Conservation (phyloP, 2,113 vertebrate species). For the Paraplagusia blochii region DNA sequence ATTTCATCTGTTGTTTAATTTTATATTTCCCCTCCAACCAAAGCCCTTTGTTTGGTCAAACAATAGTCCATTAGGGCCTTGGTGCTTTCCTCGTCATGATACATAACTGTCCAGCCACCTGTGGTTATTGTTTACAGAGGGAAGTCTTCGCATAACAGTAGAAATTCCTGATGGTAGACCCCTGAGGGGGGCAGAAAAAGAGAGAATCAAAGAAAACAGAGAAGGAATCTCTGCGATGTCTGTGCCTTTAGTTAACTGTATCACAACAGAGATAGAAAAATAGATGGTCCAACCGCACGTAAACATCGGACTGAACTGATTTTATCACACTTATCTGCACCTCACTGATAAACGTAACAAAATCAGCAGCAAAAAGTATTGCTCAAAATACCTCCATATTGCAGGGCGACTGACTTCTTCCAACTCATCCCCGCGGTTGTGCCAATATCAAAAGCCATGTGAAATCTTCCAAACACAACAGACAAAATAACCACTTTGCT, state of each 20-base stretch:
- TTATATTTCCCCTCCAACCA: background rate
- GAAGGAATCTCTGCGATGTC: conserved; percentile 51
- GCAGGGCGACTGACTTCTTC: background rate
- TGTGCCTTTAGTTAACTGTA: conserved; percentile 26
- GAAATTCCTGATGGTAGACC: conserved; percentile 48
- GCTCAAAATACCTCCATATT: background rate
- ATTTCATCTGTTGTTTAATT: conserved; percentile 2
- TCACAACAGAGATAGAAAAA: conserved; percentile 6
- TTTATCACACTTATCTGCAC: background rate
- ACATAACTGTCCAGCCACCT: conserved; percentile 49
- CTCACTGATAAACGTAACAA: background rate
- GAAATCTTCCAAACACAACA: conserved; percentile 9
- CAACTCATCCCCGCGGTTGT: conserved; percentile 1
- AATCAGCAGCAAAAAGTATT: background rate
- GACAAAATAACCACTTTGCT: conserved; percentile 45
- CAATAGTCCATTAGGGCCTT: conserved; percentile 9
- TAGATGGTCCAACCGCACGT: background rate
- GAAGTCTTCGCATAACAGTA: conserved; percentile 41
- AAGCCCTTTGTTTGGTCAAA: conserved; percentile 13
- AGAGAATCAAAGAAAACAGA: conserved; percentile 32
- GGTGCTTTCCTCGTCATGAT: conserved; percentile 19
- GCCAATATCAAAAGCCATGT: conserved; percentile 3
- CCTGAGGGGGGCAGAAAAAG: conserved; percentile 38
- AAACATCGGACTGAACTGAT: background rate
- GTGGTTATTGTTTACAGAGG: conserved; percentile 53